phyloP scores from a whole-genome alignment of 2,113 vertebrate genomes.

The Clarias batrachus region DNA sequence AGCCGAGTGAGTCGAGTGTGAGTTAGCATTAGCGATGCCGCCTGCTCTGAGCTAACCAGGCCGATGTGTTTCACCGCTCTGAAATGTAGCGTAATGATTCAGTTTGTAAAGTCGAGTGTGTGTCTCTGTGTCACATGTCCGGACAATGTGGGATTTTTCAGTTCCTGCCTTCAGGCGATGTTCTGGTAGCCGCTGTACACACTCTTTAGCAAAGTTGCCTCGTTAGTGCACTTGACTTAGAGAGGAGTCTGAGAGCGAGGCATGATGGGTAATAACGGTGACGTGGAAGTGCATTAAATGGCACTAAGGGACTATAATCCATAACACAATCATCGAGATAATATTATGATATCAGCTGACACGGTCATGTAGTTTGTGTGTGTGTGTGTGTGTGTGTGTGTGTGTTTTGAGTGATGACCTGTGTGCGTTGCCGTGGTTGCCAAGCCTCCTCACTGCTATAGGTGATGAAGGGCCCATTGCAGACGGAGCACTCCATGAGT shows the following conservation, averaged over 20 bases:
- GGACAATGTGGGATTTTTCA: background rate
- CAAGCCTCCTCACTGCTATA: conserved; percentile 73
- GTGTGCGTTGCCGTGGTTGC: conserved; percentile 76
- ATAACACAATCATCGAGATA: background rate
- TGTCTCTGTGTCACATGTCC: background rate
- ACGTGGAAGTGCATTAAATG: background rate
- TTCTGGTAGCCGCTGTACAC: background rate
- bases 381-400: conserved; percentile 23
- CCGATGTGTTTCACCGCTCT: background rate
- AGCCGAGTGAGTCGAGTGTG: background rate
- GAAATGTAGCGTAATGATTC: background rate
- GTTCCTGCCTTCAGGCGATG: background rate
- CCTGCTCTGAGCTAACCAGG: conserved; percentile 9
- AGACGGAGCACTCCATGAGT: conserved; percentile 76
- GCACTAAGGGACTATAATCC: background rate
- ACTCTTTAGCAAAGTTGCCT: background rate
- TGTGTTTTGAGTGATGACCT: conserved; percentile 56
- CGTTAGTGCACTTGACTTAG: background rate
- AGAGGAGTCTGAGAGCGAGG: background rate
- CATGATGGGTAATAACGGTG: background rate
- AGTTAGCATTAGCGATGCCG: conserved; percentile 26
- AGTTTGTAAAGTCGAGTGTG: background rate
- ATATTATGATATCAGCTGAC: background rate
- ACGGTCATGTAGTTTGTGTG: conserved; percentile 16
- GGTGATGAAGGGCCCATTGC: conserved; percentile 74